These are phyloP conservation scores for Metacarcinus magister DNA, from an alignment of 2,888 invertebrate species.

Conservation along the genomic window DNA sequence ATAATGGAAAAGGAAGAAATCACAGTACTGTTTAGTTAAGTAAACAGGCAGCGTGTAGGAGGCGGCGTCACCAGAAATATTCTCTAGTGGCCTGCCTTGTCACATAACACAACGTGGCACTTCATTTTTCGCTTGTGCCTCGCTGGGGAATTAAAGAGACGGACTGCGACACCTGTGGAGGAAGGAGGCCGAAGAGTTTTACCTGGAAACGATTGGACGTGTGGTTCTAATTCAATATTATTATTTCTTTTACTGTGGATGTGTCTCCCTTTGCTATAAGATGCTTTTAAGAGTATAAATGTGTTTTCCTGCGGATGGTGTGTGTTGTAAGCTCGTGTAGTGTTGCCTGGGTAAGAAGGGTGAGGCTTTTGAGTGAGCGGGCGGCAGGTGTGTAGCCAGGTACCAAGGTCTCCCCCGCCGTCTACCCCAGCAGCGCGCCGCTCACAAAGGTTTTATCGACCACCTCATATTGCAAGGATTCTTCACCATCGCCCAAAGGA, in stretches of 20 bases:
- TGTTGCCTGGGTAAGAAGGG: neutral
- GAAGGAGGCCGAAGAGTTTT: neutral
- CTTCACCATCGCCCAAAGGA: neutral
- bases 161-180: no score
- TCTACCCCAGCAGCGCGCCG: neutral
- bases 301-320: neutral
- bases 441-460: slow-evolving; percentile 50
- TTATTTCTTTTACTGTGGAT: neutral
- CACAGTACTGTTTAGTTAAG: neutral
- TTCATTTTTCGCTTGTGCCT: slow-evolving; percentile 34
- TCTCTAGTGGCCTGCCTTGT: neutral
- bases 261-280: neutral
- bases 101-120: neutral
- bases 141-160: neutral
- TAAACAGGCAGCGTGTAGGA: neutral
- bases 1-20: neutral
- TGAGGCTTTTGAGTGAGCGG: neutral
- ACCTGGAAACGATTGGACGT: neutral
- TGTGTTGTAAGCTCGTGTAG: neutral
- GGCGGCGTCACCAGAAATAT: neutral
- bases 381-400: neutral
- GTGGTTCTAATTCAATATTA: neutral
- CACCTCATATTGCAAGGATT: slow-evolving; percentile 27
- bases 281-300: neutral
- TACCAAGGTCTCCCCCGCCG: neutral